These are phyloP conservation scores for Ciconia boyciana DNA, from an alignment of 2,113 vertebrate species.

Conservation along the genomic window DNA sequence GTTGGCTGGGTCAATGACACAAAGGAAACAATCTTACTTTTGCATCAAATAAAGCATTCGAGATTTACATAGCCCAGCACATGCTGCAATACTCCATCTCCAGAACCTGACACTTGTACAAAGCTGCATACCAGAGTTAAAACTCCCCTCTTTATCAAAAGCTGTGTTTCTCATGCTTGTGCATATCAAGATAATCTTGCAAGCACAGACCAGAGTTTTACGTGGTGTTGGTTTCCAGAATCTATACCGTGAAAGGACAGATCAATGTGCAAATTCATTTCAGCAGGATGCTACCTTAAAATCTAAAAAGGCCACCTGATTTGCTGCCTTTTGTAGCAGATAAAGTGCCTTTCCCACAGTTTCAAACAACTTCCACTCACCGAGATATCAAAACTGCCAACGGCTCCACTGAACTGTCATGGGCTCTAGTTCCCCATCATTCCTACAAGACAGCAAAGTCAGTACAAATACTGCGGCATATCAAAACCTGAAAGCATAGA, in stretches of 20 bases:
- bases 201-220: background rate
- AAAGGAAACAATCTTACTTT: background rate
- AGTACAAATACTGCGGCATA: slow-evolving; percentile 14
- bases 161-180: background rate
- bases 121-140: background rate
- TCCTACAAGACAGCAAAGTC: slow-evolving; percentile 42
- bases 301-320: background rate
- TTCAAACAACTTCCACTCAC: slow-evolving; percentile 51
- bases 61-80: background rate
- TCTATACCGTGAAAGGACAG: background rate
- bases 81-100: background rate
- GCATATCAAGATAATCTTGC: background rate
- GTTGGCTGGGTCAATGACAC: background rate
- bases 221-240: background rate
- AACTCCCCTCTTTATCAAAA: background rate
- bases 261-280: background rate
- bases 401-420: slow-evolving; percentile 26
- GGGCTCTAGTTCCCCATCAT: slow-evolving; percentile 37
- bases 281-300: background rate
- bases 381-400: slow-evolving; percentile 32
- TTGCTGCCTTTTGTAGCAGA: background rate
- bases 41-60: background rate
- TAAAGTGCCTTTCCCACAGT: background rate
- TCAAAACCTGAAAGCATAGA: slow-evolving; percentile 42
- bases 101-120: background rate